A percentile compares a stretch with the other conserved stretches of the same genome.
phyloP scores from a whole-genome alignment of 1,140 invertebrate genomes.

The Akabosia matsudoensis region DNA sequence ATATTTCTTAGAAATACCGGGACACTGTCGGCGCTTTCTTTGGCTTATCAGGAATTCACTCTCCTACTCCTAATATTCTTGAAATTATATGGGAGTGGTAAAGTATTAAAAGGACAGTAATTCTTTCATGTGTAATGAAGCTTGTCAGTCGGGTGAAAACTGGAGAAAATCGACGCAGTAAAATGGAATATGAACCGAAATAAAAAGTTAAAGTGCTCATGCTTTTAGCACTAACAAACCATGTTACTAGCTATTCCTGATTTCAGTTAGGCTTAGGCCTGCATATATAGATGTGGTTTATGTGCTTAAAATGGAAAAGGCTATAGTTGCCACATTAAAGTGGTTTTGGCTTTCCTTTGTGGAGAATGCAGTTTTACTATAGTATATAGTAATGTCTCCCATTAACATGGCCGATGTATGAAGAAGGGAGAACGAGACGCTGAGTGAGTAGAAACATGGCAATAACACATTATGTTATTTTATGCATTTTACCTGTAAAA shows the following conservation, averaged over 20 bases:
- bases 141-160: background rate
- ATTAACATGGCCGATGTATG: background rate
- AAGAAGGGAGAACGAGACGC: background rate
- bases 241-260: no score
- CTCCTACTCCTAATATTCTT: background rate
- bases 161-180: background rate
- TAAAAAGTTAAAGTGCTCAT: slow-evolving; percentile 6
- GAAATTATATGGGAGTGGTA: background rate
- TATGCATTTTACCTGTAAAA: background rate
- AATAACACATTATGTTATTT: background rate
- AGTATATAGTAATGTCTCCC: no score
- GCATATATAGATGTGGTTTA: no score
- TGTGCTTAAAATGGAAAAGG: background rate
- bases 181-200: slow-evolving; percentile 15
- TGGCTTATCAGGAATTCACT: no score
- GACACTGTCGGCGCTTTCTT: background rate
- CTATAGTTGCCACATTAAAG: background rate
- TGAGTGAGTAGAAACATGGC: background rate
- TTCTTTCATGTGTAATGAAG: background rate
- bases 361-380: background rate
- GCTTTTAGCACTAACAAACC: background rate
- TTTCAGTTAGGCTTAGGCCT: no score
- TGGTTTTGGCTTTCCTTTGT: slow-evolving; percentile 13
- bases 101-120: background rate
- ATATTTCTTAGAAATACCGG: background rate